phyloP scores from a whole-genome alignment of 2,888 invertebrate species.

The Cyrtodaria siliqua region DNA sequence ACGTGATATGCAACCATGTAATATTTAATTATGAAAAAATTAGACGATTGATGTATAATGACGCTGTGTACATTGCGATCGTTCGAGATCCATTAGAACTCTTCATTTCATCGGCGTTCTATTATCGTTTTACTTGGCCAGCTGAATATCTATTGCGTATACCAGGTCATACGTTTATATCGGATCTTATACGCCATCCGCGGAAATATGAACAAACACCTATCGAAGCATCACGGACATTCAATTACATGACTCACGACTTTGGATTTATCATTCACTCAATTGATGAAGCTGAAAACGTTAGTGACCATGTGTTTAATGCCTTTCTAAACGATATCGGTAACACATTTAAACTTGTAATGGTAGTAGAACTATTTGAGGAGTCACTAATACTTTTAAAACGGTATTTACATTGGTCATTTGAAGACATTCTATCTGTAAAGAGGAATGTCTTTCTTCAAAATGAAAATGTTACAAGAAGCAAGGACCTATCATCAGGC shows the following conservation, averaged over 20 bases:
- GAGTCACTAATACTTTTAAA: too few species aligned
- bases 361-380: too few species aligned
- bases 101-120: slow-evolving; percentile 15
- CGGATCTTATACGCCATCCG: slow-evolving; percentile 14
- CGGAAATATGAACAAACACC: background rate
- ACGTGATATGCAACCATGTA: slow-evolving; percentile 23
- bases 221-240: background rate
- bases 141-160: background rate
- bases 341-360: slow-evolving; percentile 14
- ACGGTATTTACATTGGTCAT: too few species aligned
- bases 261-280: slow-evolving; percentile 7
- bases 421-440: too few species aligned
- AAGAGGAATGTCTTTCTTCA: background rate
- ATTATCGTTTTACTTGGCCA: slow-evolving; percentile 6
- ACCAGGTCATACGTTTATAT: too few species aligned
- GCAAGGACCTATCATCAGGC: too few species aligned
- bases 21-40: slow-evolving; percentile 11
- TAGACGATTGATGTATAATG: background rate
- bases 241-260: slow-evolving; percentile 15
- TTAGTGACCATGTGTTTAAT: too few species aligned
- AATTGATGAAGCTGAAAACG: background rate
- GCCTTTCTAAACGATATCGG: slow-evolving; percentile 1
- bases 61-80: slow-evolving; percentile 20
- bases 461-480: too few species aligned
- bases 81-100: slow-evolving; percentile 8